Evolutionary conservation across 2,888 invertebrate genomes (phyloP), one percentile per base, ranked within the genome.

Genomic region (Exephanes ischioxanthus): DNA sequence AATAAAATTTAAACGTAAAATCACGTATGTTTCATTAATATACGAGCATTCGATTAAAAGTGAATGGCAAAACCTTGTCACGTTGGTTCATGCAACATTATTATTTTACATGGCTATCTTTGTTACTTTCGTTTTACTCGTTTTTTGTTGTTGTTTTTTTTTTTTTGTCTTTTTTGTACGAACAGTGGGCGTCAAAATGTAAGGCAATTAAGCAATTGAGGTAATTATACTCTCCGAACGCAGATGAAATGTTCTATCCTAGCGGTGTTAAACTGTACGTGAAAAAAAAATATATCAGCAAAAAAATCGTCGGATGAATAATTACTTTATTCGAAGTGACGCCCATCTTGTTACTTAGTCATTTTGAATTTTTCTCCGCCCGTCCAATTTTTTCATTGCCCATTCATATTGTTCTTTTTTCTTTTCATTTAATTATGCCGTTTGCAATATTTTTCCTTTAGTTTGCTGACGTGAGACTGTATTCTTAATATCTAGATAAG

Each of bases 401-500:
- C 55, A 78, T 78, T 75, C 53, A 14, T 16, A 19, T 73, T 73
- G 41, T 71, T 58, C 26, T 77, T 45, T 41, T 48, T 26, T 7
- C 0, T 37, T 75, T 37, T 53, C 37, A 33, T 37, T 67, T 70
- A 26, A 19, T 19, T 26, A 33, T n/a, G 67, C 45, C 73, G 22
- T 33, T 78, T 55, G 66, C 66, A 58, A 33, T 53, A 30, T 70
- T 48, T 53, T 19, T 51, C 55, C 33, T 67, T 67, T 63, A 71
- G 71, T 75, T 71, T 81, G 72, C 66, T 37, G 66, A 53, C 66
- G 66, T 66, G 76, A 66, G 53, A 76, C 76, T 76, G 76, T 66
- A 83, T 81, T 81, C 86, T 87, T 88, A 82, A 86, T 83, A 85
- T 88, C 85, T 88, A 88, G 79, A 80, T 83, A 87, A 87, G 87